Evolutionary conservation across 1,140 invertebrate genomes (phyloP).

Genomic region (Thaumatotibia leucotreta): DNA sequence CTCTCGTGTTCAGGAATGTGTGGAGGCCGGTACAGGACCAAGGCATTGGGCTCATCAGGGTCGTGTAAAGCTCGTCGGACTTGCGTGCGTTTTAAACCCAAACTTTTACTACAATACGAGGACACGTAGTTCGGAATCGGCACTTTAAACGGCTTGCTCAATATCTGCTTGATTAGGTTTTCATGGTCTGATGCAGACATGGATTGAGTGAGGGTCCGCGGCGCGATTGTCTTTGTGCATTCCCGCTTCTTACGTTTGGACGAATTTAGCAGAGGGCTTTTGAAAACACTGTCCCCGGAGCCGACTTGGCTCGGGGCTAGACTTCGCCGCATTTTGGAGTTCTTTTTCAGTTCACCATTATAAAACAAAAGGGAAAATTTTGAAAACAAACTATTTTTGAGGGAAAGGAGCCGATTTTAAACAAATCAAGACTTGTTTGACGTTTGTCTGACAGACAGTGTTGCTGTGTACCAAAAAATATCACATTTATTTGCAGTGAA

Average conservation of each 20-base stretch:
- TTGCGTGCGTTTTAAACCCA: slow-evolving; percentile 74
- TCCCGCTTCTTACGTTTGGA: slow-evolving; percentile 59
- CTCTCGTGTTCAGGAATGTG: slow-evolving; percentile 88
- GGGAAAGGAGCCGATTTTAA: not conserved
- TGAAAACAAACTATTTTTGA: not conserved
- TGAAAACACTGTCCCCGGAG: slow-evolving; percentile 62
- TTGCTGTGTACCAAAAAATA: not conserved
- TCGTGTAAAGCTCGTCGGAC: slow-evolving; percentile 88
- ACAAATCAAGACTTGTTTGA: not conserved
- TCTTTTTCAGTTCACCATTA: not conserved
- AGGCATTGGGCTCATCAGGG: slow-evolving; percentile 94
- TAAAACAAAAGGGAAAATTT: not conserved
- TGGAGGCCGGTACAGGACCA: slow-evolving; percentile 94
- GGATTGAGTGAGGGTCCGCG: slow-evolving; percentile 49
- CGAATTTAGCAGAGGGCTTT: slow-evolving; percentile 63
- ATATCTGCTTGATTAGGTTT: slow-evolving; percentile 85
- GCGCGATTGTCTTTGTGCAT: slow-evolving; percentile 51
- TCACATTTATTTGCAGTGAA: not conserved
- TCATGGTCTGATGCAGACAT: slow-evolving; percentile 76
- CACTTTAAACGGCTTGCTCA: slow-evolving; percentile 95
- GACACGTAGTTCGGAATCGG: slow-evolving; percentile 94
- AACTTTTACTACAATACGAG: slow-evolving; percentile 81
- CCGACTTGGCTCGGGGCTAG: slow-evolving; percentile 77
- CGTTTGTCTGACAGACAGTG: not conserved
- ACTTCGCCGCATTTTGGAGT: slow-evolving; percentile 70